phyloP scores from a whole-genome alignment of 2,113 vertebrate genomes.

The Gallinago jamesoni region DNA sequence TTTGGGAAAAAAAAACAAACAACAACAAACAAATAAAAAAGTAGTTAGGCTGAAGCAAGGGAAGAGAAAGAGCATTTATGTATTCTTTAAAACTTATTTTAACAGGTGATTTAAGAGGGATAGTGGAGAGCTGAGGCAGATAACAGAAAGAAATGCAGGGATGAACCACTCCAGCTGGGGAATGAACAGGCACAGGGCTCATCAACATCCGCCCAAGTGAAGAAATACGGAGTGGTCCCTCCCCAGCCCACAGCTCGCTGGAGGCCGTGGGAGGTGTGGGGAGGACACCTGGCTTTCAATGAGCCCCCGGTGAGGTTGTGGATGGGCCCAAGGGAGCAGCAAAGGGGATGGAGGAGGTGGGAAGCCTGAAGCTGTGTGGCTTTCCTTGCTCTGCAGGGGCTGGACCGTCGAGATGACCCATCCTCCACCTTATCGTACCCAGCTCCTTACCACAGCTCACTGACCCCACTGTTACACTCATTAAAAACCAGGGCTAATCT shows the following conservation, averaged over 20 bases:
- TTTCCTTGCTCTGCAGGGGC: background rate
- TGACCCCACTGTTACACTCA: background rate
- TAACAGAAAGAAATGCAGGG: rapidly evolving
- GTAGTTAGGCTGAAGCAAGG: background rate
- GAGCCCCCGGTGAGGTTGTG: background rate
- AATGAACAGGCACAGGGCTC: background rate
- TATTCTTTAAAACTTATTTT: background rate
- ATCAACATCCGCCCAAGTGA: rapidly evolving
- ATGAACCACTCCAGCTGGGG: background rate
- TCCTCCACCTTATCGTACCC: background rate
- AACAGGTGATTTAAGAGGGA: background rate
- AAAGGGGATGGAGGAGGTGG: background rate
- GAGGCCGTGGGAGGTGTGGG: background rate
- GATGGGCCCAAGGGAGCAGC: background rate
- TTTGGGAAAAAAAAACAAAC: background rate
- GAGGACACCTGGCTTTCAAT: background rate
- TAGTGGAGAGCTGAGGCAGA: background rate
- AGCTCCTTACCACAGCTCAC: background rate
- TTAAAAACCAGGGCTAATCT: background rate
- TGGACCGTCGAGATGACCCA: background rate
- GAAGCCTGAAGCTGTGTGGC: background rate
- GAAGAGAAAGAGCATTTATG: background rate
- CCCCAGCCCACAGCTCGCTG: background rate
- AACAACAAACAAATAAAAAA: background rate
- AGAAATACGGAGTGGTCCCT: background rate